phyloP scores from a whole-genome alignment of 2,113 vertebrate species.

The Spilogale gracilis region DNA sequence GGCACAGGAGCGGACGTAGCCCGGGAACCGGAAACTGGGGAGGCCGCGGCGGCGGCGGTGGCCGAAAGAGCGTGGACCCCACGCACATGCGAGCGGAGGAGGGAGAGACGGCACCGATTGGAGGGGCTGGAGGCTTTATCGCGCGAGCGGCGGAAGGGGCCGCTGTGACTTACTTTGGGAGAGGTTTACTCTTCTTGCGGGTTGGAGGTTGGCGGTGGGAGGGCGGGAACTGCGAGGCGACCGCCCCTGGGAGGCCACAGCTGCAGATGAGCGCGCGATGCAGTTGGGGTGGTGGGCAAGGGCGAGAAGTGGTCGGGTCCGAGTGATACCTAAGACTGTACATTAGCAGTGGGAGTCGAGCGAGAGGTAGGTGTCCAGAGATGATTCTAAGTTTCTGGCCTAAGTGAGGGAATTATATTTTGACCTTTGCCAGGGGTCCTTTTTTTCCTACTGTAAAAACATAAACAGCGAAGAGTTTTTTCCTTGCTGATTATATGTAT shows the following conservation, averaged over 20 bases:
- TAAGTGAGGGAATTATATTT: constrained; percentile 14
- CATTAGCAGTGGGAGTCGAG: neutral
- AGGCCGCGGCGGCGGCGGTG: neutral
- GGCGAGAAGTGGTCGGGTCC: neutral
- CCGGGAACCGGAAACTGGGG: neutral
- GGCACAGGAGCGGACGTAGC: neutral
- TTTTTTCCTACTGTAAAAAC: neutral
- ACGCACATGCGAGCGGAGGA: neutral
- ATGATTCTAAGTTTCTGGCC: neutral
- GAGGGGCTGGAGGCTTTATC: neutral
- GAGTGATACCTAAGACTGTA: neutral
- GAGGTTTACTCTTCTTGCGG: neutral
- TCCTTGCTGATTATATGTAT: neutral
- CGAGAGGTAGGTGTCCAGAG: neutral
- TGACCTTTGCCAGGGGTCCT: neutral
- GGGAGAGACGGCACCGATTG: neutral
- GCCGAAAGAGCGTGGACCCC: neutral
- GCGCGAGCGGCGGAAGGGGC: neutral
- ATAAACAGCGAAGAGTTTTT: neutral
- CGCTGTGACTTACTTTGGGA: neutral
- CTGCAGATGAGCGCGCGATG: neutral
- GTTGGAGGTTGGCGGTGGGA: neutral
- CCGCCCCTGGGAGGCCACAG: neutral
- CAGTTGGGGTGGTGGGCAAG: neutral
- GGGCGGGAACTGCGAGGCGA: neutral